Conservation (phyloP, 2,113 vertebrate species). For the Caracal caracal region DNA sequence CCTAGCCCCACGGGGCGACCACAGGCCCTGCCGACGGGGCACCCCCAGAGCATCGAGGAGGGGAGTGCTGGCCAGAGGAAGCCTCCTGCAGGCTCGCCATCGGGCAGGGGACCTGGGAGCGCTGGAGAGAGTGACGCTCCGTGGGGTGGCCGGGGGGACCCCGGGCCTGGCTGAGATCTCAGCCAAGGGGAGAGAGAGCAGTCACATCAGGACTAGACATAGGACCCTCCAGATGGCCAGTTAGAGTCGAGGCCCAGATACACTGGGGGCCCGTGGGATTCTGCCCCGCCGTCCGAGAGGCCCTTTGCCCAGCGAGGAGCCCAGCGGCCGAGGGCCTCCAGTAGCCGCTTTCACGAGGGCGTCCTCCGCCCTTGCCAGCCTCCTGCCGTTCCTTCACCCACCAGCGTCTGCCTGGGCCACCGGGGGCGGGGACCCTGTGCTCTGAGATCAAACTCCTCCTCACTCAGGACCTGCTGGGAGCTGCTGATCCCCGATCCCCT, state of each 20-base stretch:
- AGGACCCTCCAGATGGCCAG: background rate
- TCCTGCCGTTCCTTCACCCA: background rate
- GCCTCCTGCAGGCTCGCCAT: background rate
- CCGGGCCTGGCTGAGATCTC: background rate
- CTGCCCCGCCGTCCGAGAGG: too few relatives aligned
- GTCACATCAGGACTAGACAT: background rate
- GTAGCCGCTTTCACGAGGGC: background rate
- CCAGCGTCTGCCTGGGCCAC: background rate
- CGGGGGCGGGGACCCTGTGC: too few relatives aligned
- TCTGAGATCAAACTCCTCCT: background rate
- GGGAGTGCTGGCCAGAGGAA: background rate
- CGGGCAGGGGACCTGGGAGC: background rate
- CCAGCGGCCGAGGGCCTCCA: background rate
- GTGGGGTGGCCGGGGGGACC: too few relatives aligned
- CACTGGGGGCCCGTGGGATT: background rate
- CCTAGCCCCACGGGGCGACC: background rate
- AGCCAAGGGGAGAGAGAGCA: background rate
- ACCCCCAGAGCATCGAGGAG: background rate
- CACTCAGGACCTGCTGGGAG: fast-evolving
- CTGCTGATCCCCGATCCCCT: fast-evolving
- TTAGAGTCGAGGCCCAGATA: too few relatives aligned
- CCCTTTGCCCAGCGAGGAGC: background rate
- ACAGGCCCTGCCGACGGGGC: fast-evolving
- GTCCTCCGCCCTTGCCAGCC: background rate
- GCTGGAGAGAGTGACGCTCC: background rate